Evolutionary conservation across 2,113 vertebrate genomes (phyloP).

Genomic region (Mionectes macconnelli): DNA sequence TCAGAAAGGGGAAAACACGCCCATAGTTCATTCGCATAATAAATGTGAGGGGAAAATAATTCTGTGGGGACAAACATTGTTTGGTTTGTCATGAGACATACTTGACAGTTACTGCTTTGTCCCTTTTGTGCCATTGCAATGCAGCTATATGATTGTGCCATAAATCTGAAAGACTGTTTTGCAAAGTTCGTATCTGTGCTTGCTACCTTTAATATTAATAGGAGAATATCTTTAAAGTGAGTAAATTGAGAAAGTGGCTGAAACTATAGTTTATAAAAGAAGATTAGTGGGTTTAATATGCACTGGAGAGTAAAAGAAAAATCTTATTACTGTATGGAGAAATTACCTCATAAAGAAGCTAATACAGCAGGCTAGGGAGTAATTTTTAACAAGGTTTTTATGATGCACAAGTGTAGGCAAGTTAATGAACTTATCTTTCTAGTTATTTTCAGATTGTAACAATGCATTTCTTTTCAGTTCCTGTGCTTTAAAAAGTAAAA

Average conservation of each 20-base stretch:
- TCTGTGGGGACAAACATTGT: constrained; percentile 66
- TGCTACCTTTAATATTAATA: constrained; percentile 86
- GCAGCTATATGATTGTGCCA: constrained; percentile 67
- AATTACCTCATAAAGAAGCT: constrained; percentile 99
- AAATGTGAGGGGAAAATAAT: constrained; percentile 70
- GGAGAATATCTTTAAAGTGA: constrained; percentile 83
- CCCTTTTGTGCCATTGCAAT: constrained; percentile 70
- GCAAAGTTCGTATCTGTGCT: constrained; percentile 79
- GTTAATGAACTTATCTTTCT: constrained; percentile 99
- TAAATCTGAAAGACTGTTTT: constrained; percentile 77
- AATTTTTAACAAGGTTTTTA: constrained; percentile 99
- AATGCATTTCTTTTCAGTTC: constrained; percentile 89
- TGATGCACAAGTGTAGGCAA: constrained; percentile 96
- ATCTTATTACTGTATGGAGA: constrained; percentile 98
- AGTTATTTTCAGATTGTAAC: constrained; percentile 94
- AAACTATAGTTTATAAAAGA: constrained; percentile 93
- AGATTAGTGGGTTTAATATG: constrained; percentile 99
- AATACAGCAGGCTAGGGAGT: constrained; percentile 97
- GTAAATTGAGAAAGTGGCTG: constrained; percentile 84
- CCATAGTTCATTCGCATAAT: constrained; percentile 67
- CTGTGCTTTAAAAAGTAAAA: constrained; percentile 85
- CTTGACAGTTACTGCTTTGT: constrained; percentile 71
- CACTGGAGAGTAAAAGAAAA: constrained; percentile 98
- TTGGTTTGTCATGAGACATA: constrained; percentile 72
- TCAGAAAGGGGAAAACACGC: constrained; percentile 62